Evolutionary conservation across 2,888 invertebrate species (phyloP), one percentile per base, ranked within the genome.

Genomic region (Scaeva pyrastri): DNA sequence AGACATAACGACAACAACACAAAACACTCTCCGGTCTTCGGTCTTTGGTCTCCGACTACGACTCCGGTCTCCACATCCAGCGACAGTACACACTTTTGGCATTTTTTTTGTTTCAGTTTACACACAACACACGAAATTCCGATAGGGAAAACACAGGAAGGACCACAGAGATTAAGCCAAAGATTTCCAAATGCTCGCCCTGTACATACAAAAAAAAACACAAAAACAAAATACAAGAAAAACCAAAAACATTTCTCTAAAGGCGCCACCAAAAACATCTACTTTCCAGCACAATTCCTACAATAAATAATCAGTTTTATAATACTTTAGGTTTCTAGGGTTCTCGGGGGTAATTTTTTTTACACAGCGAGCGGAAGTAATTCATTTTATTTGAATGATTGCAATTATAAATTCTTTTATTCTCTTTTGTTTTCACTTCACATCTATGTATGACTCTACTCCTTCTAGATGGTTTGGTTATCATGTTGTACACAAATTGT

Each of bases 381-480:
- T 76, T 86, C 52, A 82, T 77, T 82, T 81, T 71, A 77, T 60
- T 83, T 85, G 41, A 56, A 31, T 36, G n/a, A 64, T 77, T 66
- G 48, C 77, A 82, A 86, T 81, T 82, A 78, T 78, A 72, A 80
- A 70, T 66, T 80, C 62, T 77, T 73, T 81, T 81, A 62, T 41
- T 70, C 52, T 68, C 19, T 45, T 8, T 45, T 45, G 64, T 64
- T 64, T 60, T 60, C 60, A 60, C 60, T 60, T 14, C 60, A 60
- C 60, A 60, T 41, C 60, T 8, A 21, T 48, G 5, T 48, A 48
- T 19, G 43, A 36, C 0, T 11, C 10, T 31, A 23, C 14, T 14
- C 48, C 2, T 19, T 10, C 7, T 48, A 19, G 55, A 55, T 23
- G 43, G 45, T 41, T 3, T 2, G 23, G 21, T 11, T 10, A 39